Evolutionary conservation across 2,888 invertebrate genomes (phyloP).

Genomic region (Agrotis clavis): DNA sequence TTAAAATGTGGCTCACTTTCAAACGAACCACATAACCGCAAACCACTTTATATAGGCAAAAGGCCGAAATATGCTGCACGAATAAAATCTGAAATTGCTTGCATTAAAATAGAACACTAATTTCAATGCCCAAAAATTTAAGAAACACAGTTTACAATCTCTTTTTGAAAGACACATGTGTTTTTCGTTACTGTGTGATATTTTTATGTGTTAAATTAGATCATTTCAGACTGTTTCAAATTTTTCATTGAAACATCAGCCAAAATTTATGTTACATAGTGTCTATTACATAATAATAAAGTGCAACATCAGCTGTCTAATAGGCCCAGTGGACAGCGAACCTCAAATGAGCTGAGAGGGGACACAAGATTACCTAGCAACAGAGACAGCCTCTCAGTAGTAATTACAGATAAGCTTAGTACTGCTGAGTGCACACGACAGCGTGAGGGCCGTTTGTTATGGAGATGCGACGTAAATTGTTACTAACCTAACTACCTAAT

Average conservation of each 20-base stretch:
- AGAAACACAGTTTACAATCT: background rate
- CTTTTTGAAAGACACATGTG: background rate
- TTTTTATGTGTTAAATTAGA: too few relatives aligned
- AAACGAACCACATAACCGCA: background rate
- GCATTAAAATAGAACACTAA: too few relatives aligned
- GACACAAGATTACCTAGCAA: background rate
- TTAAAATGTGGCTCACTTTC: background rate
- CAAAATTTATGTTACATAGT: background rate
- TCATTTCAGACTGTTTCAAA: too few relatives aligned
- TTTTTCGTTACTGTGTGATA: too few relatives aligned
- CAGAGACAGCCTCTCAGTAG: background rate
- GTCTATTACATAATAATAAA: background rate
- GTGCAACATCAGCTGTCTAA: background rate
- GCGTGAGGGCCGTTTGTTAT: background rate
- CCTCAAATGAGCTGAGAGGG: slow-evolving; percentile 4
- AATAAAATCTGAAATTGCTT: background rate
- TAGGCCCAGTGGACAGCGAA: background rate
- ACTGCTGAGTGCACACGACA: background rate
- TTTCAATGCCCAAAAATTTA: slow-evolving; percentile 15
- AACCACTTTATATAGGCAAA: background rate
- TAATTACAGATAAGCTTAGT: slow-evolving; percentile 30
- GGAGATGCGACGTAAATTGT: too few relatives aligned
- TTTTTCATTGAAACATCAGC: too few relatives aligned
- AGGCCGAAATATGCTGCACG: background rate
- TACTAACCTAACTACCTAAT: too few relatives aligned